A percentile compares a stretch with the other conserved stretches of the same genome.
Evolutionary conservation across 2,113 vertebrate genomes (phyloP).

Genomic region (Trogon melanurus): DNA sequence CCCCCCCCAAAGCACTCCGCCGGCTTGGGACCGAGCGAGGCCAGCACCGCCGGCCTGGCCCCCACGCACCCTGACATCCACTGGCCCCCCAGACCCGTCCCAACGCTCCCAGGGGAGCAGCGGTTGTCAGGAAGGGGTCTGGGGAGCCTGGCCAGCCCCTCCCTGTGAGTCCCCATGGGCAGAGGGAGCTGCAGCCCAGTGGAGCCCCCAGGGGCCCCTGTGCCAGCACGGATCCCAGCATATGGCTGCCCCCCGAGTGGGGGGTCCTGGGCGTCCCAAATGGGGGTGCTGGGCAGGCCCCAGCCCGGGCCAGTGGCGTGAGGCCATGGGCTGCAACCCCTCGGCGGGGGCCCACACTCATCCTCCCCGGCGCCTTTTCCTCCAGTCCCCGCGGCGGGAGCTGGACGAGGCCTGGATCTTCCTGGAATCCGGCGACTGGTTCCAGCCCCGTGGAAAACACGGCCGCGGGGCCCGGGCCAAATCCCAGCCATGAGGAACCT

Average conservation of each 20-base stretch:
- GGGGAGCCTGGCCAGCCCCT: accelerated
- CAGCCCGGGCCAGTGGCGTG: neutral
- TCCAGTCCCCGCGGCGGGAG: slow-evolving; percentile 46
- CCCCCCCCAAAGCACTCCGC: neutral
- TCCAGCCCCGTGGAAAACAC: slow-evolving; percentile 51
- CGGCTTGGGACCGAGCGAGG: neutral
- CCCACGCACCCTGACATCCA: neutral
- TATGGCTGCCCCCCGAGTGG: accelerated
- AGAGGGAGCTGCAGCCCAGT: neutral
- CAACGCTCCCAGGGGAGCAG: accelerated
- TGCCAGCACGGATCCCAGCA: neutral
- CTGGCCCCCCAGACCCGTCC: neutral
- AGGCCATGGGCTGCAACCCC: neutral
- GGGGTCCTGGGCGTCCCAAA: neutral
- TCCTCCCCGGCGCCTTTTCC: slow-evolving; percentile 41
- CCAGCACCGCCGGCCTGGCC: neutral
- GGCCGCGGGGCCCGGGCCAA: slow-evolving; percentile 30
- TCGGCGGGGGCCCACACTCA: neutral
- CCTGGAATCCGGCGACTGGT: slow-evolving; percentile 48
- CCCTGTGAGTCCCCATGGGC: accelerated
- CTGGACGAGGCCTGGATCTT: slow-evolving; percentile 42
- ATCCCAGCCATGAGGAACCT: slow-evolving; percentile 45
- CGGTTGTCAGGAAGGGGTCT: neutral
- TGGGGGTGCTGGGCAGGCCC: neutral
- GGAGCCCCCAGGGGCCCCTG: neutral